Evolutionary conservation across 1,140 invertebrate genomes (phyloP), one percentile per base, ranked within the genome.

Genomic region (Trypoxylus dichotomus): DNA sequence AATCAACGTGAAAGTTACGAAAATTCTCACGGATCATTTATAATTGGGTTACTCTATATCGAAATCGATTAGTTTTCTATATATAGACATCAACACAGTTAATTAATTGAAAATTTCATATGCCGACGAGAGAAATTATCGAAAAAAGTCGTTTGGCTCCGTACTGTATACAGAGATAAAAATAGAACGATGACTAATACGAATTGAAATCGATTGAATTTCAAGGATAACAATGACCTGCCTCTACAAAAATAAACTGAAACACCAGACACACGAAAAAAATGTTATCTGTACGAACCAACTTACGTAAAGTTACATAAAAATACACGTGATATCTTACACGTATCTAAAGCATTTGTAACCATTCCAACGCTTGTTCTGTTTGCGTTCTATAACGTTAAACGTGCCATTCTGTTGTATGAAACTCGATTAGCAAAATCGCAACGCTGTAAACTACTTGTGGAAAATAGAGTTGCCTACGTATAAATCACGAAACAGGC

Each of bases 211-310:
- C 60, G 60, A 68, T 68, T 68, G 27, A 27, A 68, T 68, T 68
- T 68, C 60, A 68, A 68, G 60, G 60, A 68, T 68, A 68, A 25
- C 60, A 68, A 68, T 68, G 60, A 68, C 21, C 60, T 68, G 60
- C 60, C 60, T 68, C 60, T 68, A 68, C 60, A 68, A 68, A 68
- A 68, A 68, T 68, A 68, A 27, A 68, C 60, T 68, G 24, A 29
- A 25, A 68, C 60, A 68, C 27, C 32, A 37, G 32, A 24, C 60
- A 19, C 47, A 68, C 60, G 24, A 24, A 68, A 68, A 37, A 68
- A 68, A 68, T 68, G 60, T 54, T 19, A 54, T 54, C 47, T 54
- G 15, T 54, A 37, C 10, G 32, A 7, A 37, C 47, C 47, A 68
- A 68, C 24, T 15, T 11, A 13, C 24, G 11, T 10, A 68, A 68